phyloP scores from a whole-genome alignment of 2,113 vertebrate species.

The Strigops habroptila region DNA sequence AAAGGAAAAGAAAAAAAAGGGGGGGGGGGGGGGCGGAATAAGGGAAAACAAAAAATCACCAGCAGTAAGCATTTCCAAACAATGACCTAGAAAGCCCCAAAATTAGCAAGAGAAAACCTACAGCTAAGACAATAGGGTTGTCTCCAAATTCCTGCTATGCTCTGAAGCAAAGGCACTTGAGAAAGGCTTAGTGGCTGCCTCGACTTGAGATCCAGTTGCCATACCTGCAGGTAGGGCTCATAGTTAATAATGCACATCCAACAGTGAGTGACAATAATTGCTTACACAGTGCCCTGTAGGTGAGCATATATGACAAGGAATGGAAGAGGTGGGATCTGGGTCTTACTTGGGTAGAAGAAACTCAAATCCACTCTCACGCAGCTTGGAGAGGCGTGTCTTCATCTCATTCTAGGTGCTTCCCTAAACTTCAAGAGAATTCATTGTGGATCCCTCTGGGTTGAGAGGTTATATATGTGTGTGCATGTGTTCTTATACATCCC shows the following conservation, averaged over 20 bases:
- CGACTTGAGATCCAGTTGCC: neutral
- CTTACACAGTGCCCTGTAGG: neutral
- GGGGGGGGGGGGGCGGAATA: no score
- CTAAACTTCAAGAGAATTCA: neutral
- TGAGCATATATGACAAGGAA: neutral
- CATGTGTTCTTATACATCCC: neutral
- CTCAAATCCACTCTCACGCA: neutral
- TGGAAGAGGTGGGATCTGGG: neutral
- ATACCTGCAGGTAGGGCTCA: neutral
- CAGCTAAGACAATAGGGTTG: neutral
- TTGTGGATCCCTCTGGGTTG: neutral
- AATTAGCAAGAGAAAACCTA: neutral
- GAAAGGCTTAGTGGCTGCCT: neutral
- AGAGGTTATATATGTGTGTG: neutral
- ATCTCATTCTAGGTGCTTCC: neutral
- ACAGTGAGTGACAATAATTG: accelerated
- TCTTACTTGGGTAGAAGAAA: neutral
- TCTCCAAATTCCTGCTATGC: neutral
- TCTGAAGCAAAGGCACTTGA: neutral
- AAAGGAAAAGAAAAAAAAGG: no score
- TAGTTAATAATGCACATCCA: accelerated
- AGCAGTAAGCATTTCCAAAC: neutral
- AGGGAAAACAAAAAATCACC: neutral
- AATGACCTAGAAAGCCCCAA: neutral
- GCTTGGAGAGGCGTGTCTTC: neutral